Evolutionary conservation across 2,888 invertebrate genomes (phyloP), one percentile per base, ranked within the genome.

Genomic region (Philereme transversata): DNA sequence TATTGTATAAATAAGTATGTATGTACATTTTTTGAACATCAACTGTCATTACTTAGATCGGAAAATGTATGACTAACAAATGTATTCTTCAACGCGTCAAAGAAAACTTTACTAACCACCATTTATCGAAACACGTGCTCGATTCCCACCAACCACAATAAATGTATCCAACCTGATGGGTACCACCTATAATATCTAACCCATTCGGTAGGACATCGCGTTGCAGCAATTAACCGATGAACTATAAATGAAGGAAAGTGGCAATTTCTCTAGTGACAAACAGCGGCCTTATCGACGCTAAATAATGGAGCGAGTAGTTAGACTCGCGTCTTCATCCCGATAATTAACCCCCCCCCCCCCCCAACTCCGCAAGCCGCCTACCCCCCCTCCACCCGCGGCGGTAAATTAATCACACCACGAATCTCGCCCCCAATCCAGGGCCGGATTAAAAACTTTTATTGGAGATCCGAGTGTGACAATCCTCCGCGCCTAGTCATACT

Each of bases 381-480:
- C 22, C 22, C 53, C 71, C 55, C 71, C 62, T 69, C 76, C 67
- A 76, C 75, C 65, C 79, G 74, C 78, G 68, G 74, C 74, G 77
- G 82, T 87, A 90, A 90, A 92, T 91, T 92, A 92, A 92, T 92
- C 91, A 92, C 90, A 88, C 90, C 82, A 88, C 84, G 87, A 88
- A 90, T 90, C 90, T 87, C 87, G 87, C 88, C 89, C 90, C 89
- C 90, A 86, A 86, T 87, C 83, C 87, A 79, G 84, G 79, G 79
- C 78, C 86, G 87, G 90, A 90, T 90, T 91, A 90, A 90, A 90
- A 90, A 90, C 86, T 91, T 91, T 91, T 91, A 92, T 92, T 92
- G 90, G 90, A 87, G 86, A 84, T 81, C 80, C 77, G 76, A 81
- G 81, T 83, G 82, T 87, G 88, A 87, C 88, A 88, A 74, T 78